Evolutionary conservation across 2,113 vertebrate species (phyloP).

Genomic region (Jaculus jaculus): DNA sequence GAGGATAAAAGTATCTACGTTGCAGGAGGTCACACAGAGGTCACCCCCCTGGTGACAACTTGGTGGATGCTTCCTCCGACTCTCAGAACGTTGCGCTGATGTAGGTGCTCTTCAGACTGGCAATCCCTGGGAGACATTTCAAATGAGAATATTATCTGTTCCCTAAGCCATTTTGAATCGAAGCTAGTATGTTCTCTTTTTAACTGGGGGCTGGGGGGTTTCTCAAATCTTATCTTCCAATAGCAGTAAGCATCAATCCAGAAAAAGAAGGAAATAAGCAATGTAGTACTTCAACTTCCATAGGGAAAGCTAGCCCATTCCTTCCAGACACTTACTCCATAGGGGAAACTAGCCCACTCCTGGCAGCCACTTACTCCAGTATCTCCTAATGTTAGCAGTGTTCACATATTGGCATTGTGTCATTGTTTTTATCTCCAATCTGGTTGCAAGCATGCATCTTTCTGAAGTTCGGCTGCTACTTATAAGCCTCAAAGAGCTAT

Average conservation of each 20-base stretch:
- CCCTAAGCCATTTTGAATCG: not conserved
- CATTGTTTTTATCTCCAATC: not conserved
- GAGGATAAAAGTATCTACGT: not conserved
- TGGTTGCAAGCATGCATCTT: slow-evolving; percentile 46
- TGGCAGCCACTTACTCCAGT: rapidly evolving
- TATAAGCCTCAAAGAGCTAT: slow-evolving; percentile 44
- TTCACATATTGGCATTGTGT: not conserved
- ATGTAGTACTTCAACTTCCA: not conserved
- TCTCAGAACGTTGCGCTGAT: slow-evolving; percentile 27
- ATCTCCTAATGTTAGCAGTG: not conserved
- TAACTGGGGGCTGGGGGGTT: not conserved
- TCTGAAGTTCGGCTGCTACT: slow-evolving; percentile 30
- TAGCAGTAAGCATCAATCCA: not conserved
- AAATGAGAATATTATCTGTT: not conserved
- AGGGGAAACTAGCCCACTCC: no score
- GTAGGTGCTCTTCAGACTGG: not conserved
- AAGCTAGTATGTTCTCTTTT: not conserved
- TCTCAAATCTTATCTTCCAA: not conserved
- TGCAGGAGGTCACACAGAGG: slow-evolving; percentile 23
- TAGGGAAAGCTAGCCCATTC: no score
- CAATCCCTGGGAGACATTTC: not conserved
- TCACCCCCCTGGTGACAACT: not conserved
- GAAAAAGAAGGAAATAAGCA: not conserved
- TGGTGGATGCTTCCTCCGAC: slow-evolving; percentile 48
- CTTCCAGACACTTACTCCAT: not conserved